Base-by-base conservation (phyloP, 2,113 vertebrate genomes). In the Psettodes erumei region DNA sequence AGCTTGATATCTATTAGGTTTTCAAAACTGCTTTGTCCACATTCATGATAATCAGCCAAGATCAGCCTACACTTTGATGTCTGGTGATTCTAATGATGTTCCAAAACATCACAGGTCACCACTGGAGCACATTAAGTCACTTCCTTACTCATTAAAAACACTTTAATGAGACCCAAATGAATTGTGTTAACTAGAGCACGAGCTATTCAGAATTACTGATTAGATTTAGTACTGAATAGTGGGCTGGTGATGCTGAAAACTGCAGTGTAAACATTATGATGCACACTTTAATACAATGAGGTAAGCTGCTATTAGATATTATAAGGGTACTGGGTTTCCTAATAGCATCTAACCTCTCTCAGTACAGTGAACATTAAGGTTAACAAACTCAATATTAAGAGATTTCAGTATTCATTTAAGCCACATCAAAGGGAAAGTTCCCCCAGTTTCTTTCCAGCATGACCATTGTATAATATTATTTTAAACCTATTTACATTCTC, bases 141-240 rank as follows among this genome's bases (percentile, higher is more conserved):
- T 81, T 75, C 77, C 82, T 81, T 88, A 86, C 86, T 86, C 83
- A 91, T 87, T 81, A 86, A 81, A 83, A 88, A 82, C 50, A 54
- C 70, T 85, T 77, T 91, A 92, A 92, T 86, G 86, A 92, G 87
- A 71, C 88, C 82, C 85, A 53, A 59, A 81, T 86, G 86, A 85
- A 73, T 87, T 78, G 71, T 79, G 61, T 83, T 84, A 91, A 93
- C 71, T 81, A 70, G 84, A 88, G 78, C 83, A 83, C 27, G 30
- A 81, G 81, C 72, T 77, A 77, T 83, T 83, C 23, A 45, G 64
- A 90, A 76, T 81, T 74, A 55, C 61, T 78, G 85, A 89, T 75
- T 75, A 45, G 71, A 74, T 77, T 61, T 38, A 40, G 38, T 33
- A 51, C 15, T 51, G 51, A 53, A 58, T 70, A 6, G 65, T 58